phyloP scores from a whole-genome alignment of 2,888 invertebrate species.

The Tiphia femorata region DNA sequence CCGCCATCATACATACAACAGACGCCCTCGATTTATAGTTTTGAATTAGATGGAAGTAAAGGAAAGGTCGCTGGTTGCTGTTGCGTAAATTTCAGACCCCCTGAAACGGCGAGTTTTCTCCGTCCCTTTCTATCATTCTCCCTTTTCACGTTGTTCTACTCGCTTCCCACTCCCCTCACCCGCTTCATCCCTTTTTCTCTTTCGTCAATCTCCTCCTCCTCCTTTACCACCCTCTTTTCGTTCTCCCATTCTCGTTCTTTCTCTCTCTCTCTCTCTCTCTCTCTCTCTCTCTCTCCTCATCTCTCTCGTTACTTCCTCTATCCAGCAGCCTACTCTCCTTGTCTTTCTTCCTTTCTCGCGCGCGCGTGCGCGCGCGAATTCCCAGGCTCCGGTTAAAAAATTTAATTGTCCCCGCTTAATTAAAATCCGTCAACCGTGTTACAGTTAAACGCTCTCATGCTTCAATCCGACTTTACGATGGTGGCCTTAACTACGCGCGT shows the following conservation, averaged over 20 bases:
- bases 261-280: background rate
- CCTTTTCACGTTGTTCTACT: background rate
- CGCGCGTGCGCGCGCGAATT: slow-evolving; percentile 16
- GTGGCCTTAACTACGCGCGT: too few species aligned
- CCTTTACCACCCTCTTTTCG: background rate
- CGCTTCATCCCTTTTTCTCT: background rate
- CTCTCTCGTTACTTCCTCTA: background rate
- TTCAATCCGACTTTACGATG: too few species aligned
- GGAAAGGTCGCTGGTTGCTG: slow-evolving; percentile 52
- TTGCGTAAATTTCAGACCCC: slow-evolving; percentile 47
- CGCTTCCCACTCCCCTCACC: background rate
- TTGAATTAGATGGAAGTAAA: slow-evolving; percentile 66
- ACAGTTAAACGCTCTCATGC: too few species aligned
- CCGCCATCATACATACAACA: slow-evolving; percentile 67
- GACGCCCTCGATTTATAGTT: slow-evolving; percentile 68
- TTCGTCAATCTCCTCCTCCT: too few species aligned
- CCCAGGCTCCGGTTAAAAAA: slow-evolving; percentile 19
- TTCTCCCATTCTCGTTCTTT: background rate
- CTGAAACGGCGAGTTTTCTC: slow-evolving; percentile 34
- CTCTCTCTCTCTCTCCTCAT: background rate
- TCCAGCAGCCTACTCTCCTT: background rate
- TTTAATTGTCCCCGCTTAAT: slow-evolving; percentile 26
- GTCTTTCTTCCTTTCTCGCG: slow-evolving; percentile 3
- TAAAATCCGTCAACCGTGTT: slow-evolving; percentile 22
- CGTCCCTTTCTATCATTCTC: slow-evolving; percentile 1